Evolutionary conservation across 2,888 invertebrate species (phyloP).

Genomic region (Podotricha telesiphe): DNA sequence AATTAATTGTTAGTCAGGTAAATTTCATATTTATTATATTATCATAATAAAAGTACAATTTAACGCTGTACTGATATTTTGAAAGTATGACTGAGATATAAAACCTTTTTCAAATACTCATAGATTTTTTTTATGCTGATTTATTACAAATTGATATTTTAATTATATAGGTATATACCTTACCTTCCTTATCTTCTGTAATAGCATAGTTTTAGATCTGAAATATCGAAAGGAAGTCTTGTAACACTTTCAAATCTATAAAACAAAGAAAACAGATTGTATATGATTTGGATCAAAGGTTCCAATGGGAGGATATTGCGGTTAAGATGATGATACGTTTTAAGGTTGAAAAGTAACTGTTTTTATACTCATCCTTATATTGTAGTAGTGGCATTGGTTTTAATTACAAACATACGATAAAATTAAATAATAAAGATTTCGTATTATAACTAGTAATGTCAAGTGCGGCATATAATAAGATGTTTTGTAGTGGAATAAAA

Average conservation of each 20-base stretch:
- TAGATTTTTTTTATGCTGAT: too few relatives aligned
- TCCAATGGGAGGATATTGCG: conserved; percentile 66
- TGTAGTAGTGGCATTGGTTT: conserved; percentile 46
- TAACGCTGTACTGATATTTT: too few relatives aligned
- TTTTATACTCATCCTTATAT: conserved; percentile 43
- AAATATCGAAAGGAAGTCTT: conserved; percentile 8
- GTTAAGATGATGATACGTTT: conserved; percentile 55
- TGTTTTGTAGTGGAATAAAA: too few relatives aligned
- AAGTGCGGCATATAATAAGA: too few relatives aligned
- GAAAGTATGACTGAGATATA: too few relatives aligned
- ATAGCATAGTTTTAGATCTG: neutral
- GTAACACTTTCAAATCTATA: conserved; percentile 15
- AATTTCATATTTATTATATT: too few relatives aligned
- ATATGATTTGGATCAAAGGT: conserved; percentile 54
- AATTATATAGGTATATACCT: neutral
- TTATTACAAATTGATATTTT: too few relatives aligned
- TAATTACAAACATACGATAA: too few relatives aligned
- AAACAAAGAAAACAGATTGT: conserved; percentile 38
- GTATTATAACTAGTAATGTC: neutral
- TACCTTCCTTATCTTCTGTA: neutral
- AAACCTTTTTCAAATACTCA: too few relatives aligned
- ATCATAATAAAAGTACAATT: too few relatives aligned
- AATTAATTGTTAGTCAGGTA: too few relatives aligned
- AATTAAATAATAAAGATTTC: too few relatives aligned
- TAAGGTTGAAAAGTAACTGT: conserved; percentile 67